phyloP scores from a whole-genome alignment of 2,113 vertebrate species.

The Leucoraja erinaceus region DNA sequence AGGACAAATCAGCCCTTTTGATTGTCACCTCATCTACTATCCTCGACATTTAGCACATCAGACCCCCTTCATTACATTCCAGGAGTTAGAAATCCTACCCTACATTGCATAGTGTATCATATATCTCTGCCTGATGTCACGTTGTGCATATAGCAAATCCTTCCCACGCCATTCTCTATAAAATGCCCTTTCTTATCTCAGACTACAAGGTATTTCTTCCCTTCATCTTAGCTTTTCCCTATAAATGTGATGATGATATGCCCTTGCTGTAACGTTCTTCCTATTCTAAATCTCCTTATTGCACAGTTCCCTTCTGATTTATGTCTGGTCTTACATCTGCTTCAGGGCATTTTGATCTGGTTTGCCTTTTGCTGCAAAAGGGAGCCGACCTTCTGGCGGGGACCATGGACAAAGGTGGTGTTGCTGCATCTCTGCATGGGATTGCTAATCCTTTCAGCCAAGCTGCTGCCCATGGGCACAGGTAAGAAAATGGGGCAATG shows the following conservation, averaged over 20 bases:
- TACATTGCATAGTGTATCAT: background rate
- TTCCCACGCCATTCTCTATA: background rate
- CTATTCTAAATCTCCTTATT: background rate
- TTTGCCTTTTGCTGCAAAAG: constrained; percentile 62
- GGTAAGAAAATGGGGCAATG: constrained; percentile 47
- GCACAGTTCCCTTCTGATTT: background rate
- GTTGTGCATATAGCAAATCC: background rate
- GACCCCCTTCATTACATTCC: no score
- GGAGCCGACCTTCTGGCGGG: constrained; percentile 67
- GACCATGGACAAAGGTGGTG: constrained; percentile 60
- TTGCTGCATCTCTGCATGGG: constrained; percentile 58
- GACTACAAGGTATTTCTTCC: background rate
- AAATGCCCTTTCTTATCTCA: background rate
- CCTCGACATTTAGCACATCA: no score
- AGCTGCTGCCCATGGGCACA: constrained; percentile 68
- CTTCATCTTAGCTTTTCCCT: background rate
- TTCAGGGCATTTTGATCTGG: constrained; percentile 66
- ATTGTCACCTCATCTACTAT: no score
- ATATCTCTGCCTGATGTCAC: background rate
- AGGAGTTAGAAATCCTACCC: background rate
- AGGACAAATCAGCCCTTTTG: no score
- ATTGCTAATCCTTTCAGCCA: constrained; percentile 68
- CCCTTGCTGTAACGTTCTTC: background rate
- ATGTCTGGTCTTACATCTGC: background rate
- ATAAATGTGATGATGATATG: background rate